Evolutionary conservation across 2,113 vertebrate genomes (phyloP), one percentile per base, ranked within the genome.

Genomic region (Marcusenius ussheri): DNA sequence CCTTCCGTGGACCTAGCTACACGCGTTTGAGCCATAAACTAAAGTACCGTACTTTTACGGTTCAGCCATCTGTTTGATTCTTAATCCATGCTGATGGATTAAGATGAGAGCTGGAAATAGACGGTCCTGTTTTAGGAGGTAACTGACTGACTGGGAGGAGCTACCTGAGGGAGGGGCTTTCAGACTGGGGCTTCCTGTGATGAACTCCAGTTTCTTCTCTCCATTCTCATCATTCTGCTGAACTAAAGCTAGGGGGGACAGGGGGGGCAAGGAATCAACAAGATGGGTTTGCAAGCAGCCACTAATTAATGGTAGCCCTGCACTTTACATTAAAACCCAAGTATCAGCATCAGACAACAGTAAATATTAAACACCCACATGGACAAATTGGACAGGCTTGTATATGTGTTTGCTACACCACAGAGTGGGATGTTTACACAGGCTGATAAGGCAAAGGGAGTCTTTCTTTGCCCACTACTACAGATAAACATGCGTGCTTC

Each of bases 141-240:
- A 5, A 27, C 45, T 13, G 47, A 13, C 45, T 86, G 83, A 27
- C 24, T 85, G 10, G 24, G 21, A 50, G n/a, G 86, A 0, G 9
- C 42, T 93, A 96, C 96, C 95, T 95, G 91, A 93, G 91, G 91
- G 94, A 42, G n/a, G 88, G 24, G 13, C 8, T 21, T n/a, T 35
- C n/a, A 47, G 1, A 10, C 49, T 9, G 51, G 89, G 27, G 35
- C 6, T 27, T 2, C 2, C 5, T 7, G 4, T 6, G 5, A 92
- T 88, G 27, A 39, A 83, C 5, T 91, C 89, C 21, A 94, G 21
- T 11, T 39, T 94, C 70, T 1, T 93, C 92, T 97, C 96, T 42
- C 96, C 95, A 0, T 93, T 97, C 93, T 97, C 97, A 11, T 89
- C 77, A 89, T 97, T 93, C 0, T 90, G 80, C 3, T 93, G 53